These are phyloP conservation scores for Phoenicopterus ruber DNA, from an alignment of 2,113 vertebrate species.

Conservation along the genomic window DNA sequence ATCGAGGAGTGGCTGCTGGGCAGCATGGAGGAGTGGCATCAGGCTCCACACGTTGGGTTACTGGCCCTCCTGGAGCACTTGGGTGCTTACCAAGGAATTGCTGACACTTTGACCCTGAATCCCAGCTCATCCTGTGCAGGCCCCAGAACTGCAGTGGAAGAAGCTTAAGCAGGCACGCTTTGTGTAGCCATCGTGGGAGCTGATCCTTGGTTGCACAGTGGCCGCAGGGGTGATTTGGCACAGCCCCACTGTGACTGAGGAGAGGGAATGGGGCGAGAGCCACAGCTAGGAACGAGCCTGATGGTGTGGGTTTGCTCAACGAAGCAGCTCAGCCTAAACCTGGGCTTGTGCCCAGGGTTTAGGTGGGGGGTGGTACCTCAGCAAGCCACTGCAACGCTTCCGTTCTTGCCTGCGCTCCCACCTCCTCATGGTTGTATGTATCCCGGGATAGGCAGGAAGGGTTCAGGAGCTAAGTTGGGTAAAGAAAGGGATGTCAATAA, in stretches of 20 bases:
- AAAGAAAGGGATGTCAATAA: neutral
- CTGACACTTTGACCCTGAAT: neutral
- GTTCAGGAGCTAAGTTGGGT: neutral
- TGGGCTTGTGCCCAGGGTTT: neutral
- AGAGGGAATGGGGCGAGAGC: neutral
- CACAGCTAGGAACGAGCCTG: neutral
- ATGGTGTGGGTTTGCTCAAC: neutral
- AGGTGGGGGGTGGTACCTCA: neutral
- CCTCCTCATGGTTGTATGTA: rapidly evolving
- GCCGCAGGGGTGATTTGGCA: neutral
- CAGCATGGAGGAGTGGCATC: neutral
- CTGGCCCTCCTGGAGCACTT: neutral
- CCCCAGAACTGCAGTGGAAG: neutral
- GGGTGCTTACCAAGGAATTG: neutral
- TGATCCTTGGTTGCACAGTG: neutral
- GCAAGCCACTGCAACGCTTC: neutral
- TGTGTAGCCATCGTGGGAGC: neutral
- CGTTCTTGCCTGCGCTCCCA: neutral
- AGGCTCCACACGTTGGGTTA: neutral
- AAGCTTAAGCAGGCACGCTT: neutral
- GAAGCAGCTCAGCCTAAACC: neutral
- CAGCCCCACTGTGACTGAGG: neutral
- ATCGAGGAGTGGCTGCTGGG: neutral
- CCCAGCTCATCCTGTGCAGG: neutral
- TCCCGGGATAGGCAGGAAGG: neutral